Evolutionary conservation across 2,797 vertebrate species (phyloP).

Genomic region (Danionella dracula): DNA sequence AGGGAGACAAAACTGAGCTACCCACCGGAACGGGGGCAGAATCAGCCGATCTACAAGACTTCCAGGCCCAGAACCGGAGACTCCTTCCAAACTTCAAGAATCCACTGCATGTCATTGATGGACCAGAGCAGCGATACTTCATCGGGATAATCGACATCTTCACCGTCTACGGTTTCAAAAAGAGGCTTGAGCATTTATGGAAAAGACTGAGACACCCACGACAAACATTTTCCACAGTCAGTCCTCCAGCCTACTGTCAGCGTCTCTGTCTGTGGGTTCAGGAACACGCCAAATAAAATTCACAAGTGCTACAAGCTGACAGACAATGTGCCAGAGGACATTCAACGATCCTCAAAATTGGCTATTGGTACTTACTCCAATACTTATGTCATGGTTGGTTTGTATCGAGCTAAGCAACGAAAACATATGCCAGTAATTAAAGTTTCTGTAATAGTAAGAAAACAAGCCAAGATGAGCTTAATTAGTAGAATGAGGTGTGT

Average conservation of each 20-base stretch:
- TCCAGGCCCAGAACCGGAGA: slow-evolving; percentile 71
- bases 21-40: not conserved
- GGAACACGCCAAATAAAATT: slow-evolving; percentile 62
- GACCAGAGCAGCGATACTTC: slow-evolving; percentile 80
- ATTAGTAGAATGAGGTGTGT: too few species aligned
- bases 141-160: slow-evolving; percentile 85
- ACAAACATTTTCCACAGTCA: slow-evolving; percentile 79
- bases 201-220: slow-evolving; percentile 75
- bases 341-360: too few species aligned
- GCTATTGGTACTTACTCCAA: too few species aligned
- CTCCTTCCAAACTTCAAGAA: slow-evolving; percentile 75
- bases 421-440: too few species aligned
- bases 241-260: slow-evolving; percentile 65
- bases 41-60: slow-evolving; percentile 46
- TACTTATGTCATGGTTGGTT: too few species aligned
- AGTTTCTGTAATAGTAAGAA: too few species aligned
- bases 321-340: not conserved
- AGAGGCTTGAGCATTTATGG: slow-evolving; percentile 79
- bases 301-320: not conserved
- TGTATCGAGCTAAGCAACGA: too few species aligned
- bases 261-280: slow-evolving; percentile 67
- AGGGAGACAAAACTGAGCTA: not conserved
- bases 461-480: too few species aligned
- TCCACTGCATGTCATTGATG: slow-evolving; percentile 79
- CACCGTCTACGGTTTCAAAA: slow-evolving; percentile 77